Evolutionary conservation across 2,888 invertebrate species (phyloP).

Genomic region (Piscicola geometra): DNA sequence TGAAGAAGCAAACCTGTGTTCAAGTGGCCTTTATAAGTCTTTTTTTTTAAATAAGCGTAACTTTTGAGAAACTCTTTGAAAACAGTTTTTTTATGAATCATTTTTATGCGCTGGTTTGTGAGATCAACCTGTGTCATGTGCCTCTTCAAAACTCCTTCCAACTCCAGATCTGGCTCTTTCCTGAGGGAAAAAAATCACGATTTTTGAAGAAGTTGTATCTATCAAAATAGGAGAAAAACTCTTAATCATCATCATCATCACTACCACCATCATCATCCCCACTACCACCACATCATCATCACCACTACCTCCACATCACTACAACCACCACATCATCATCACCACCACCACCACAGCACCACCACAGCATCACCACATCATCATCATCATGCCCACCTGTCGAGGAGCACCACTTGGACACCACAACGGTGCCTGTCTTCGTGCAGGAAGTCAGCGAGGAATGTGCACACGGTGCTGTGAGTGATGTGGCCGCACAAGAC

Average conservation of each 20-base stretch:
- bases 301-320: too few relatives aligned
- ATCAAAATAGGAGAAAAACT: too few relatives aligned
- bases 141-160: slow-evolving; percentile 99
- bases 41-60: slow-evolving; percentile 99
- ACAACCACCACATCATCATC: too few relatives aligned
- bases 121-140: slow-evolving; percentile 98
- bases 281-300: too few relatives aligned
- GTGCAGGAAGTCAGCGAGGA: slow-evolving; percentile 99
- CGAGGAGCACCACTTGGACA: slow-evolving; percentile 98
- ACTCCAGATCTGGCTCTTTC: slow-evolving; percentile 99
- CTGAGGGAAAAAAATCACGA: too few relatives aligned
- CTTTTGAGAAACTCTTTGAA: slow-evolving; percentile 99
- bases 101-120: too few relatives aligned
- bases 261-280: too few relatives aligned
- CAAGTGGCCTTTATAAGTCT: slow-evolving; percentile 97
- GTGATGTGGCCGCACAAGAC: slow-evolving; percentile 99
- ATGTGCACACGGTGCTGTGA: slow-evolving; percentile 99
- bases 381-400: slow-evolving; percentile 70
- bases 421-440: slow-evolving; percentile 99
- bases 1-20: slow-evolving; percentile 94
- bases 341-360: too few relatives aligned
- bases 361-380: slow-evolving; percentile 19
- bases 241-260: too few relatives aligned
- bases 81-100: too few relatives aligned
- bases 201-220: too few relatives aligned